These are phyloP conservation scores for Zaprionus lachaisei DNA, from an alignment of 1,140 invertebrate species.

Conservation along the genomic window DNA sequence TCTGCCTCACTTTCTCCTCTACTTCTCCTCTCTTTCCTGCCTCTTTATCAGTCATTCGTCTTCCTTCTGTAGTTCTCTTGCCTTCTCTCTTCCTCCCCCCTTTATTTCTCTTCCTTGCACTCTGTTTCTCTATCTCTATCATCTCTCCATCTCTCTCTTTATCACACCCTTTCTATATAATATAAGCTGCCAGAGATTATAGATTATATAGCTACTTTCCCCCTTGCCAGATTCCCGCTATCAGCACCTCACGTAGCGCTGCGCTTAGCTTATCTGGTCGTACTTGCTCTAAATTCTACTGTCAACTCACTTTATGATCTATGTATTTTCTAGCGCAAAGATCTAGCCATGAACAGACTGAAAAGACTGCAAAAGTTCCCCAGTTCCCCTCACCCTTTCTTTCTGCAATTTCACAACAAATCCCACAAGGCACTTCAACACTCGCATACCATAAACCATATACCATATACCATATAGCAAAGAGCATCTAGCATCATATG, in stretches of 20 bases:
- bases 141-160: not conserved
- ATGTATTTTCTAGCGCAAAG: not conserved
- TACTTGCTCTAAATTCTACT: conserved; percentile 1
- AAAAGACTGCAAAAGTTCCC: not conserved
- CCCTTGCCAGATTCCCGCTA: too few species aligned
- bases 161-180: not conserved
- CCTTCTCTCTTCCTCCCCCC: not conserved
- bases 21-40: too few species aligned
- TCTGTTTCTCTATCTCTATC: not conserved
- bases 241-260: not conserved
- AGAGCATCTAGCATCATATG: conserved; percentile 28
- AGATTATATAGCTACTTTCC: not conserved
- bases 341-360: not conserved
- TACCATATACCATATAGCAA: not conserved
- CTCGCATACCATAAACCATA: not conserved
- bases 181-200: not conserved
- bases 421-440: conserved; percentile 2
- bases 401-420: conserved; percentile 7
- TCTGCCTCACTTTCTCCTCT: too few species aligned
- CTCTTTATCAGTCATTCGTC: too few species aligned
- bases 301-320: conserved; percentile 3
- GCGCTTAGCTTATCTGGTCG: not conserved
- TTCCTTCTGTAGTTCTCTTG: too few species aligned
- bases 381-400: not conserved
- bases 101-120: not conserved